These are phyloP conservation scores for Diploscapter pachys DNA, from an alignment of 1,140 invertebrate species.

Conservation along the genomic window DNA sequence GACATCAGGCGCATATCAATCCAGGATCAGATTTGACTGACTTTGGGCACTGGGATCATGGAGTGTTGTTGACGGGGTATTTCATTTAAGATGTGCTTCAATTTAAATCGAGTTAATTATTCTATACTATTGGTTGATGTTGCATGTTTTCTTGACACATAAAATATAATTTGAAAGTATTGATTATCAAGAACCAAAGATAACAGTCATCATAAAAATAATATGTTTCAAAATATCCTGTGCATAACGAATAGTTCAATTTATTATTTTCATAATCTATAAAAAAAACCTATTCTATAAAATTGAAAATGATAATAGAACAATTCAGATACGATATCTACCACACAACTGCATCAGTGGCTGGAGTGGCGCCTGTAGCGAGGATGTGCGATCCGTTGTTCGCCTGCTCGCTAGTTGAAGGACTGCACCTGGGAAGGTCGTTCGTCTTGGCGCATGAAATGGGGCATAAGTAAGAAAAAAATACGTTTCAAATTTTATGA, in stretches of 20 bases:
- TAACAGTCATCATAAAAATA: too few relatives aligned
- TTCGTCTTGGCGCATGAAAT: slow-evolving; percentile 58
- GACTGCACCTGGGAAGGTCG: slow-evolving; percentile 54
- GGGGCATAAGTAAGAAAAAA: slow-evolving; percentile 53
- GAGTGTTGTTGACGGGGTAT: slow-evolving; percentile 63
- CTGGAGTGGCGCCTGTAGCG: slow-evolving; percentile 56
- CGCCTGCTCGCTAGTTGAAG: slow-evolving; percentile 56
- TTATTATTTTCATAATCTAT: too few relatives aligned
- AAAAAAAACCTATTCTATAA: background rate
- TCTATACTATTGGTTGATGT: too few relatives aligned
- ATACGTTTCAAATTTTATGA: background rate
- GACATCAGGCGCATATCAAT: slow-evolving; percentile 57
- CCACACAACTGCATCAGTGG: slow-evolving; percentile 55
- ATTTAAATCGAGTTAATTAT: too few relatives aligned
- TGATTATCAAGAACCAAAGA: too few relatives aligned
- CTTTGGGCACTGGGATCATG: slow-evolving; percentile 64
- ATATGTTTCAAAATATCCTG: too few relatives aligned
- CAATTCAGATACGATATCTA: slow-evolving; percentile 56
- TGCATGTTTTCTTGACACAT: too few relatives aligned
- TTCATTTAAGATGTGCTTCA: background rate
- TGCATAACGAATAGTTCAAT: too few relatives aligned
- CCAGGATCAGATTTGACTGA: slow-evolving; percentile 57
- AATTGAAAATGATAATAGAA: background rate
- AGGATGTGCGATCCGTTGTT: slow-evolving; percentile 59
- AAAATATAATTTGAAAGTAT: too few relatives aligned